These are phyloP conservation scores for Hesperia comma DNA, from an alignment of 2,888 invertebrate genomes.

Conservation along the genomic window DNA sequence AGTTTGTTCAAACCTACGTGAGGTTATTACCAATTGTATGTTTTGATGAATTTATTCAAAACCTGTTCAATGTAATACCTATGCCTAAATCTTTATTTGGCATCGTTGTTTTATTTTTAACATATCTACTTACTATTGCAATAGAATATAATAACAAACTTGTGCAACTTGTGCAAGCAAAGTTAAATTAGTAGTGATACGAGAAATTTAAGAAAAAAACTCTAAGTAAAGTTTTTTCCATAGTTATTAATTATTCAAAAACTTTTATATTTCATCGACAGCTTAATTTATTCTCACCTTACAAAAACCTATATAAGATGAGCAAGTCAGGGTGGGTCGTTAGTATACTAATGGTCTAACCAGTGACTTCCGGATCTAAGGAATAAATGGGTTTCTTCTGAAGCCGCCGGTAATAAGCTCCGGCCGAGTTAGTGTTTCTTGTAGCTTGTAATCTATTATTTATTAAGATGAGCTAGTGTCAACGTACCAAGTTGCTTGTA, in stretches of 20 bases:
- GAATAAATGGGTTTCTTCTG: conserved; percentile 33
- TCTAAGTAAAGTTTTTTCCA: too few relatives aligned
- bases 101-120: too few relatives aligned
- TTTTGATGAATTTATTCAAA: not conserved
- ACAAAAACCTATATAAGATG: conserved; percentile 9
- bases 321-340: conserved; percentile 19
- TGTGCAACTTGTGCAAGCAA: too few relatives aligned
- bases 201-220: too few relatives aligned
- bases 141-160: too few relatives aligned
- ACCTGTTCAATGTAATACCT: not conserved
- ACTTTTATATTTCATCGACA: too few relatives aligned
- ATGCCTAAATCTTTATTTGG: too few relatives aligned
- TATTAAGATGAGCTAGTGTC: conserved; percentile 32
- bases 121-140: too few relatives aligned
- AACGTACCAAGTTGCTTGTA: not conserved
- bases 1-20: not conserved
- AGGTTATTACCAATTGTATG: not conserved
- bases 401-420: conserved; percentile 17
- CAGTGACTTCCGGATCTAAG: conserved; percentile 31
- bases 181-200: too few relatives aligned
- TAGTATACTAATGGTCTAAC: conserved; percentile 29
- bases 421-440: conserved; percentile 24
- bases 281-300: not conserved
- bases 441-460: conserved; percentile 25
- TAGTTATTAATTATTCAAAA: too few relatives aligned